Base-by-base conservation (phyloP, 2,888 invertebrate genomes). In the Drosophila imparisetae region DNA sequence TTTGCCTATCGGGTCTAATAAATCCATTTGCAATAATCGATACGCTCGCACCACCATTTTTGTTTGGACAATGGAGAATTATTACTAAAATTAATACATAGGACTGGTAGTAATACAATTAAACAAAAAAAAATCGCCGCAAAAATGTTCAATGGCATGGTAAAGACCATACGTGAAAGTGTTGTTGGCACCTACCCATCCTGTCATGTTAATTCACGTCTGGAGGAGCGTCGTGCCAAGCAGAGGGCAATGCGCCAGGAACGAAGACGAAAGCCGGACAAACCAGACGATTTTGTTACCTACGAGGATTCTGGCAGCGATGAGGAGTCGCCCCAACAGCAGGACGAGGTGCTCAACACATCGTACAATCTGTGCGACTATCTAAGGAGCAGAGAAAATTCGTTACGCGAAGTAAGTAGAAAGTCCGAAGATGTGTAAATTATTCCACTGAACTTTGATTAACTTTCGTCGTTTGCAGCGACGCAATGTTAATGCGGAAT, bases 251-350 rank as follows among this genome's bases (percentile, higher is more conserved):
- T 92, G 66, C 88, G 93, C 78, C 92, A 95, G 87, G 97, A 97
- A 91, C 95, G 96, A 83, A 95, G 95, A 78, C 93, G 97, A 49
- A 97, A 97, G 89, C 96, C 97, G 0, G 97, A 97, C 80, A 97
- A 97, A 90, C 97, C 97, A 0, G 97, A 98, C 91, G 98, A 98
- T 93, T 98, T 98, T 93, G 96, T 98, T 13, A 96, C 96, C 76
- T 98, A 98, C 90, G 97, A 97, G 30, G 97, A 97, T 87, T 96
- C 96, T 68, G 97, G 97, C 78, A 97, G 97, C 70, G 97, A 97
- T 75, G 97, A 97, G 81, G 97, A 97, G 86, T 96, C 96, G 0
- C 94, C 95, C 1, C 94, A 95, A 8, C 95, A 96, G 85, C 95
- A 96, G 86, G 95, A 95, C 86, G 95, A 95, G 78, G 95, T 95